Evolutionary conservation across 2,888 invertebrate genomes (phyloP).

Genomic region (Conchocele bisecta): DNA sequence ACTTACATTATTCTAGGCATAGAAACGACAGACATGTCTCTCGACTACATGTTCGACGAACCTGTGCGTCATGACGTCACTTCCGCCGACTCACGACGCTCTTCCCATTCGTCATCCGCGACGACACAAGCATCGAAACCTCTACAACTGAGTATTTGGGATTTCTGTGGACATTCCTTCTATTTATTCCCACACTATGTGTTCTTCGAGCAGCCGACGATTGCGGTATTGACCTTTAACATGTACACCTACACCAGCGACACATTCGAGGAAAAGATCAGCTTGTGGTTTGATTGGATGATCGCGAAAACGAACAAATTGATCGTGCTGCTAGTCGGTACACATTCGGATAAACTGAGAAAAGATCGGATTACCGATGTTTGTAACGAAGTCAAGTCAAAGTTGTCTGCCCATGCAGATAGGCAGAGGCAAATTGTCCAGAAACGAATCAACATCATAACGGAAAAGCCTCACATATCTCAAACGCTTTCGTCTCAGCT

Average conservation of each 20-base stretch:
- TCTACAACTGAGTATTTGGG: slow-evolving; percentile 76
- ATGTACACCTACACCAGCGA: slow-evolving; percentile 74
- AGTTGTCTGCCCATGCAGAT: slow-evolving; percentile 64
- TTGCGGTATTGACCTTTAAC: slow-evolving; percentile 78
- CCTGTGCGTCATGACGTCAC: no score
- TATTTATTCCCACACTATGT: slow-evolving; percentile 76
- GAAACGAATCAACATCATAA: slow-evolving; percentile 74
- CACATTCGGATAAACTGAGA: slow-evolving; percentile 74
- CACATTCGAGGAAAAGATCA: slow-evolving; percentile 74
- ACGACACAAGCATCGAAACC: slow-evolving; percentile 16
- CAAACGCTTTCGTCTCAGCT: slow-evolving; percentile 79
- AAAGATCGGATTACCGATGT: slow-evolving; percentile 52
- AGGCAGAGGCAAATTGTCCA: slow-evolving; percentile 67
- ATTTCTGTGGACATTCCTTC: slow-evolving; percentile 78
- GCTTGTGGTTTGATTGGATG: slow-evolving; percentile 81
- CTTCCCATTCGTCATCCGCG: neutral
- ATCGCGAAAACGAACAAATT: slow-evolving; percentile 78
- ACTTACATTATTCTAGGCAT: no score
- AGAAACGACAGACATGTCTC: slow-evolving; percentile 8
- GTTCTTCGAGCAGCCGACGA: slow-evolving; percentile 78
- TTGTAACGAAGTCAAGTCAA: slow-evolving; percentile 61
- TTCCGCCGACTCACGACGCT: neutral
- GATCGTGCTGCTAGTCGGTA: slow-evolving; percentile 78
- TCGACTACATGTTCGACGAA: neutral
- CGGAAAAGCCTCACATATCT: slow-evolving; percentile 75